Conservation (phyloP, 2,888 invertebrate species). For the Temnothorax unifasciatus region DNA sequence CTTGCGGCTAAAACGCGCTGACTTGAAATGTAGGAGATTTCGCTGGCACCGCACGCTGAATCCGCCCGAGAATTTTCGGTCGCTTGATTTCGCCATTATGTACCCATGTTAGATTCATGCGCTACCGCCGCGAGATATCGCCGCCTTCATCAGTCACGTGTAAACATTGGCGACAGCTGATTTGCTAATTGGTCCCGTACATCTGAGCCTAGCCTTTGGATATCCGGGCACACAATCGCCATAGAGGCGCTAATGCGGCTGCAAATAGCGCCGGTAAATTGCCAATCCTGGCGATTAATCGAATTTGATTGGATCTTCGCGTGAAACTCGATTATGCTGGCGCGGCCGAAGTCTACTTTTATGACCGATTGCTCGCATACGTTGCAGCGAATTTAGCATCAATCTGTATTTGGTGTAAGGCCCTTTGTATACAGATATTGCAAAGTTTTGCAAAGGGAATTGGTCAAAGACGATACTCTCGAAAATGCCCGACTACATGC, state of each 20-base stretch:
- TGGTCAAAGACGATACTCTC: background rate
- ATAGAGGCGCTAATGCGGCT: constrained; percentile 68
- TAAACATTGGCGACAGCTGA: constrained; percentile 75
- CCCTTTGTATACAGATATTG: background rate
- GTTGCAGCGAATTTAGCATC: background rate
- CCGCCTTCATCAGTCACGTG: constrained; percentile 77
- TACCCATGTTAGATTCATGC: constrained; percentile 31
- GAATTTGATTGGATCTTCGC: constrained; percentile 69
- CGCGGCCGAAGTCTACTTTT: constrained; percentile 55
- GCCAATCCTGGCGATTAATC: constrained; percentile 72
- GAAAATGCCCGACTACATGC: background rate
- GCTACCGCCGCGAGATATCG: constrained; percentile 69
- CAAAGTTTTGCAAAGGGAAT: background rate
- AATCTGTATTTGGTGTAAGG: background rate
- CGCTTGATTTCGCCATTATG: constrained; percentile 21
- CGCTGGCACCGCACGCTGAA: background rate
- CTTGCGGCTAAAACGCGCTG: constrained; percentile 7
- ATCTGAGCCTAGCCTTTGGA: constrained; percentile 70
- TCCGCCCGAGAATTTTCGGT: constrained; percentile 26
- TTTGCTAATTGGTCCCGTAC: constrained; percentile 78
- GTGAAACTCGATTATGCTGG: constrained; percentile 64
- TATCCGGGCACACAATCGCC: constrained; percentile 59
- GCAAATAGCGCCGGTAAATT: constrained; percentile 74
- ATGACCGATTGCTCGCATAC: constrained; percentile 49
- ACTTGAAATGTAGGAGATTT: constrained; percentile 12